Base-by-base conservation (phyloP, 1,140 invertebrate species). In the Drosophila gunungcola region DNA sequence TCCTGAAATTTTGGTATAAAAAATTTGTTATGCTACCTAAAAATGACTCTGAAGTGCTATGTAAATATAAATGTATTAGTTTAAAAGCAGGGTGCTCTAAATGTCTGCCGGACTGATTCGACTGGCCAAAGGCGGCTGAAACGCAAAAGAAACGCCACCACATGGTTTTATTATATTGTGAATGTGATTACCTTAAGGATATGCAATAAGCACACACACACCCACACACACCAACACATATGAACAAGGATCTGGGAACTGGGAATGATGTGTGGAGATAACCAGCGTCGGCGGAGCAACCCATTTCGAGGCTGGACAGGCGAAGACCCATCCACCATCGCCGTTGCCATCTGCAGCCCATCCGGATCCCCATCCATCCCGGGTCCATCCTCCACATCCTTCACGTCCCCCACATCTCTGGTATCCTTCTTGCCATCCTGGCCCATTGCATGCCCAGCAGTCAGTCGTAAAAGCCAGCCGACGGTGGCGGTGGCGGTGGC, bases 171-270 rank as follows among this genome's bases (percentile, higher is more conserved):
- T 89, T 89, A 89, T 90, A 89, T 89, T 89, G 84, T 84, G 84
- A 89, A 89, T 89, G 84, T 89, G 84, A 89, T 89, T 89, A 89
- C 84, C 84, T 89, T 89, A 89, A 89, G 84, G 84, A 89, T 89
- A 89, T 89, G 84, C 84, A 89, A 84, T 89, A 89, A 89, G 80
- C 77, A 75, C 85, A 84, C 69, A 77, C 60, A 73, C 57, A 72
- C n/a, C n/a, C 64, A 65, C 39, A 57, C 51, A 43, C 25, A 65
- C 39, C 54, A 46, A 43, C 25, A 29, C 36, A 51, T 43, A 43
- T 12, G 41, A 38, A 53, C 13, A 68, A 6, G 34, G 45, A 73
- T 16, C 38, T 16, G 45, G 51, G 51, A 41, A 36, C 67, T 70
- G 65, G 65, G 65, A 72, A 72, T 72, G 68, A 72, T 62, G 51